Percentiles rank a stretch among this genome's conserved stretches.
Conservation (phyloP, 2,797 vertebrate genomes). For the Vipera ursinii region DNA sequence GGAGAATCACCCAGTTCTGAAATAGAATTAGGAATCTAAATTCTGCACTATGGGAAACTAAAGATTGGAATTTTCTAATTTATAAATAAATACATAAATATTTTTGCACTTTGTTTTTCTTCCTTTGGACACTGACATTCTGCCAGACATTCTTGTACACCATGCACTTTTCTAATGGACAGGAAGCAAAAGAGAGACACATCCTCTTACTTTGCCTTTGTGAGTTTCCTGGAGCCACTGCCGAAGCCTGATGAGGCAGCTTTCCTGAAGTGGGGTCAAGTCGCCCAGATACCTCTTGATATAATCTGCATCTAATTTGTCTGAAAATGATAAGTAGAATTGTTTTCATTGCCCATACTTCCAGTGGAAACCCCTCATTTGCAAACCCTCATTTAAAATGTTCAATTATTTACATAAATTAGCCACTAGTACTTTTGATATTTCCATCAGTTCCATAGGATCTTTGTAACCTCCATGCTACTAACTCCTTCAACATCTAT, state of each 20-base stretch:
- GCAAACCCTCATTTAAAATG: not conserved
- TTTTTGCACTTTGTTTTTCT: not conserved
- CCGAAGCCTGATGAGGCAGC: conserved; percentile 93
- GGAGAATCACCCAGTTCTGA: not conserved
- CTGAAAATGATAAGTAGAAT: conserved; percentile 64
- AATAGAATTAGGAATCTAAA: not conserved
- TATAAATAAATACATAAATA: conserved; percentile 35
- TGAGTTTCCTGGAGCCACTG: conserved; percentile 96
- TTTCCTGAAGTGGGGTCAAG: conserved; percentile 94
- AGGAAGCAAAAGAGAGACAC: not conserved
- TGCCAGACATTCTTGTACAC: not conserved
- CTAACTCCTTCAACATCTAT: not conserved
- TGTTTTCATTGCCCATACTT: not conserved
- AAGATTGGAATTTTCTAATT: not conserved
- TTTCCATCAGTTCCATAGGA: not conserved
- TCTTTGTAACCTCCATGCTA: not conserved
- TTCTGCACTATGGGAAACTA: not conserved
- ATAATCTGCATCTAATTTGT: conserved; percentile 95
- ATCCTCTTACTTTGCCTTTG: conserved; percentile 88
- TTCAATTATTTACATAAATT: not conserved
- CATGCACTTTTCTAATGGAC: not conserved
- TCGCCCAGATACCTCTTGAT: conserved; percentile 96
- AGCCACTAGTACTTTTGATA: not conserved
- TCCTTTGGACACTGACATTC: not conserved
- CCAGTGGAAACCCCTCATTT: not conserved